These are phyloP conservation scores for Cinclus mexicanus DNA, from an alignment of 2,113 vertebrate species.

Conservation along the genomic window DNA sequence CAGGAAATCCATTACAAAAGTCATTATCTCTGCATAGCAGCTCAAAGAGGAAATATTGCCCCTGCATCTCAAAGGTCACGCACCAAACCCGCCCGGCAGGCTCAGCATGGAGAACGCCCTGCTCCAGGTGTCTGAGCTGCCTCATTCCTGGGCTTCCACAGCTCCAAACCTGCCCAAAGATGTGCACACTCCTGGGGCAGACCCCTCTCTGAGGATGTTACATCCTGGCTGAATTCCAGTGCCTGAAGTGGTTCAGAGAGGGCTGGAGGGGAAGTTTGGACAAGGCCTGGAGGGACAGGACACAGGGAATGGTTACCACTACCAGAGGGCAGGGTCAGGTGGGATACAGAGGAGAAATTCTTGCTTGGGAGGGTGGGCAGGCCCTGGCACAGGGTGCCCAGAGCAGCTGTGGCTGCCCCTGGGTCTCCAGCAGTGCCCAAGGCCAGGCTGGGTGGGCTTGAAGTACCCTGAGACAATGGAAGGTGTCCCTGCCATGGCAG, in stretches of 20 bases:
- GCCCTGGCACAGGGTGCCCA: neutral
- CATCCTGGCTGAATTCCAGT: no score
- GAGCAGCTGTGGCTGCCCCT: neutral
- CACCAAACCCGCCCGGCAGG: neutral
- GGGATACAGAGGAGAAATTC: accelerated
- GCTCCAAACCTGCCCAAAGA: neutral
- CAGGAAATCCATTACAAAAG: constrained; percentile 41
- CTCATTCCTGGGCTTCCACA: neutral
- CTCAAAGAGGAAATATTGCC: neutral
- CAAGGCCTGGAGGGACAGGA: neutral
- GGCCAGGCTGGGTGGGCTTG: neutral
- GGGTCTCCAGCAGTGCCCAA: neutral
- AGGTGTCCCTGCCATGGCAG: neutral
- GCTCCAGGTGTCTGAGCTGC: neutral
- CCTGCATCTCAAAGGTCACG: neutral
- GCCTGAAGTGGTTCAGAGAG: neutral
- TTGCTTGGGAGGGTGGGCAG: accelerated
- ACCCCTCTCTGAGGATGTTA: accelerated
- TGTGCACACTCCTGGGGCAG: accelerated
- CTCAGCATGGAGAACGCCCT: neutral
- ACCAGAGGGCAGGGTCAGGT: no score
- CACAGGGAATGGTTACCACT: neutral
- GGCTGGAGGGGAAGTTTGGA: neutral
- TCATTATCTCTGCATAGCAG: constrained; percentile 12
- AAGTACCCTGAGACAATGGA: neutral